Conservation (phyloP, 2,113 vertebrate species). For the Colius striatus region DNA sequence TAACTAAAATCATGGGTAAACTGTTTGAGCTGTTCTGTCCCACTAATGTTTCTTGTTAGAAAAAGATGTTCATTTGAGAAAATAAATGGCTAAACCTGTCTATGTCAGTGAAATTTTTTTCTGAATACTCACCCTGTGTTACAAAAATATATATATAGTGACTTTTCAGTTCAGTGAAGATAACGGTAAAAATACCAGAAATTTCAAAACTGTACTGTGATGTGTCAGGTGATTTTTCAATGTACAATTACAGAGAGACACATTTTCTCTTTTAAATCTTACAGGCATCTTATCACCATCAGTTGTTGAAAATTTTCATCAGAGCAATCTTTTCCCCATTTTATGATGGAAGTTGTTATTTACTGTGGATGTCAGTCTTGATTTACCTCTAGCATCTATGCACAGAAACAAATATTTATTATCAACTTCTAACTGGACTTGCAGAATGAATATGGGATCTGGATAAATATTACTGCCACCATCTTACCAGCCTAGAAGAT, state of each 20-base stretch:
- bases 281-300: neutral
- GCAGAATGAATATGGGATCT: neutral
- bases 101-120: neutral
- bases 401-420: neutral
- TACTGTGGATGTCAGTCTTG: conserved; percentile 3
- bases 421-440: neutral
- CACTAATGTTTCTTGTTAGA: neutral
- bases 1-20: neutral
- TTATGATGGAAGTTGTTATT: conserved; percentile 30
- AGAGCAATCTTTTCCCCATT: neutral
- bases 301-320: neutral
- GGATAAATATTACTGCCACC: neutral
- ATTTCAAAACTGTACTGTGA: neutral
- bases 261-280: conserved; percentile 8
- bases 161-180: neutral
- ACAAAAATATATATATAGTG: neutral
- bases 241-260: neutral
- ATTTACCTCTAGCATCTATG: neutral
- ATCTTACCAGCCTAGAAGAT: neutral
- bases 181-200: neutral
- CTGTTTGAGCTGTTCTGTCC: neutral
- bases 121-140: neutral
- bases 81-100: neutral
- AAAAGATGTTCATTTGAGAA: neutral
- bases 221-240: conserved; percentile 17